Base-by-base conservation (phyloP, 2,888 invertebrate species). In the Diarsia rubi region DNA sequence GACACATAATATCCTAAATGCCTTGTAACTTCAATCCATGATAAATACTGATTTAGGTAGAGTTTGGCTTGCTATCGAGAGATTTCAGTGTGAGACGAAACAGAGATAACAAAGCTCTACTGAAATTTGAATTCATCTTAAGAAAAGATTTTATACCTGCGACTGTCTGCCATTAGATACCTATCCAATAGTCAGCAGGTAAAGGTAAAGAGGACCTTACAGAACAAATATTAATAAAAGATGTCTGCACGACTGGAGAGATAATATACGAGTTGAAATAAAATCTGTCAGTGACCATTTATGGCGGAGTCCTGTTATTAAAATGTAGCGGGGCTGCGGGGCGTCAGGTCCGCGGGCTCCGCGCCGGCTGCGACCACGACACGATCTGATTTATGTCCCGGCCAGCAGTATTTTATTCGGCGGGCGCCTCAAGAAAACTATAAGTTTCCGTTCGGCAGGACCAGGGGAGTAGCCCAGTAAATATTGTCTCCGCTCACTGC, bases 391-490 rank as follows among this genome's bases (percentile, higher is more conserved):
- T 96, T 96, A 96, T 96, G 93, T 90, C 91, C 93, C 90, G 90
- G 91, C 92, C 95, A 95, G 95, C 95, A 95, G 95, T 96, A 96
- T 96, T 96, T 96, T 96, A 96, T 96, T 94, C 96, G 93, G 90
- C 94, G 95, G 95, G 95, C 95, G 96, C 95, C 96, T 96, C 96
- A 96, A 96, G 94, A 94, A 95, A 95, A 95, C 96, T 96, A 96
- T 96, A 96, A 96, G 96, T 96, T 96, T 96, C 95, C 95, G 96
- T 95, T 96, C 93, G 95, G 94, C 93, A 95, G 93, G 94, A 93
- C 94, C 94, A 93, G 94, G 95, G 96, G 95, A 94, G 94, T 92
- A 93, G 94, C 93, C 93, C 94, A 95, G 94, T 96, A 96, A 96
- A 96, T 96, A 96, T 96, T 96, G 96, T 96, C 96, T 94, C 94